phyloP scores from a whole-genome alignment of 2,888 invertebrate species.

The Aspidiotus rigidus region DNA sequence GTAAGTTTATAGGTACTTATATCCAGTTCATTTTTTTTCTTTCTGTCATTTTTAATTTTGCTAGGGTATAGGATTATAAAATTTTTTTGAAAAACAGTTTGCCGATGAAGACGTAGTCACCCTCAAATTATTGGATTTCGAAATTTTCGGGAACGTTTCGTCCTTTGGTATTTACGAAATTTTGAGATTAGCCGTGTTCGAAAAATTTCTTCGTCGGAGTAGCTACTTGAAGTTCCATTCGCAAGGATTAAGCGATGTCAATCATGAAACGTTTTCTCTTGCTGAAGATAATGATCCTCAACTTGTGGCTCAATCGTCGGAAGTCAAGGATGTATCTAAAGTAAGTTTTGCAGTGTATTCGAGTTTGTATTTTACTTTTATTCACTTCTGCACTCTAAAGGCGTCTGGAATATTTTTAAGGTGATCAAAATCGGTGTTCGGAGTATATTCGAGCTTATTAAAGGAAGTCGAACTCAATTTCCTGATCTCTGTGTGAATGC shows the following conservation, averaged over 20 bases:
- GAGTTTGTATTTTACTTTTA: neutral
- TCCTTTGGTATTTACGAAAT: constrained; percentile 28
- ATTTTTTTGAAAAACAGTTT: constrained; percentile 11
- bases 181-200: constrained; percentile 26
- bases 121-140: constrained; percentile 26
- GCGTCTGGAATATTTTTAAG: constrained; percentile 42
- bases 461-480: constrained; percentile 73
- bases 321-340: constrained; percentile 19
- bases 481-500: constrained; percentile 81
- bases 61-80: neutral
- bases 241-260: constrained; percentile 11
- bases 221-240: constrained; percentile 24
- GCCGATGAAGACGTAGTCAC: constrained; percentile 28
- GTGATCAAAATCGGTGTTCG: constrained; percentile 73
- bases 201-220: constrained; percentile 25
- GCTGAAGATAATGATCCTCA: constrained; percentile 2
- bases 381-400: constrained; percentile 35
- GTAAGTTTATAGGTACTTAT: neutral
- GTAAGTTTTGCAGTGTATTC: constrained; percentile 4
- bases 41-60: neutral
- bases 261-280: neutral
- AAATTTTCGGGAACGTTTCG: constrained; percentile 27
- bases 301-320: neutral
- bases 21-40: neutral
- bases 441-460: constrained; percentile 83